Base-by-base conservation (phyloP, 53 echinoderm and acorn worm genomes). In the Astropecten irregularis region DNA sequence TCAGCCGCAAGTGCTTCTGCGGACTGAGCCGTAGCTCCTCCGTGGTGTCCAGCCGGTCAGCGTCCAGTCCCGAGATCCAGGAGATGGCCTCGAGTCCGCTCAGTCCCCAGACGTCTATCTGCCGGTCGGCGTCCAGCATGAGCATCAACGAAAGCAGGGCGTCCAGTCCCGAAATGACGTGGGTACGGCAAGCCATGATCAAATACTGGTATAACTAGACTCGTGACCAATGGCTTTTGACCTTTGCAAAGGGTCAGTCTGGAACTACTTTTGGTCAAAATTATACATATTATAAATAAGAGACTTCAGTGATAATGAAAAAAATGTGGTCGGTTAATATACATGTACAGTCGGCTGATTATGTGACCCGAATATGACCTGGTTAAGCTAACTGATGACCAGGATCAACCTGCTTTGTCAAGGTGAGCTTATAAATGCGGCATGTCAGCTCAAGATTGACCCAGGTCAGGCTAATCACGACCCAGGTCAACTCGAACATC, bases 21-120 rank as follows among this genome's bases (percentile, higher is more conserved):
- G 97, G 97, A 29, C 89, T 96, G 10, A 94, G 93, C 29, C 97
- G 97, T 5, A 92, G 92, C 63, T 96, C 97, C 0, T 96, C 97
- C 10, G 93, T 96, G 11, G 89, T 93, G 26, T 96, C 97, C 49
- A 96, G 91, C 56, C 91, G 93, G 10, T 96, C 95, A 5, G 95
- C 90, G 8, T 95, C 92, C 68, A 92, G 92, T 36, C 92, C 95
- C 27, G 92, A 91, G 65, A 83, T 91, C 20, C 88, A 93, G 49
- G 44, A 84, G 64, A 85, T 77, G 21, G 82, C 60, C 21, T 84
- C 89, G n/a, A 82, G 89, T 34, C 95, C 95, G 0, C 72, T 92
- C 1, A 95, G 95, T 23, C 92, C 93, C 2, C 81, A 89, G 14
- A 92, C 97, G 0, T 79, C 79, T 31, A 93, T 88, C 86, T 93